phyloP scores from a whole-genome alignment of 1,140 invertebrate species.

The Mycetomoellerius zeteki region DNA sequence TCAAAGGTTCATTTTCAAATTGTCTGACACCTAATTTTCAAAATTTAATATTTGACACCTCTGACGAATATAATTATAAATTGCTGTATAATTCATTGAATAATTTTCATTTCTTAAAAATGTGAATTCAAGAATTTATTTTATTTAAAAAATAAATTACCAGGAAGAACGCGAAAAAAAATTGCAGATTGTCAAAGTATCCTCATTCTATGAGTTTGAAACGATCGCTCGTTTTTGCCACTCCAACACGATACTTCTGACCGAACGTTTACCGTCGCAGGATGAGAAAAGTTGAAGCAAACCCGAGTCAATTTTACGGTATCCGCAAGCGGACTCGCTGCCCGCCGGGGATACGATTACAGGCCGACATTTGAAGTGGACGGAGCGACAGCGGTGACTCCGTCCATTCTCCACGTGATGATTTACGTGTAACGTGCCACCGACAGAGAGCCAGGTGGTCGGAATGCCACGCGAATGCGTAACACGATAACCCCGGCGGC shows the following conservation, averaged over 20 bases:
- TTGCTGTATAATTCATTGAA: background rate
- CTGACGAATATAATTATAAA: no score
- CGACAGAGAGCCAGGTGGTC: constrained; percentile 54
- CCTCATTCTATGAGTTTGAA: background rate
- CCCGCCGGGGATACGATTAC: constrained; percentile 38
- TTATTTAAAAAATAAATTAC: background rate
- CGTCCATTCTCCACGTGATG: constrained; percentile 22
- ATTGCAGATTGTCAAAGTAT: background rate
- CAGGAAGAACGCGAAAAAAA: background rate
- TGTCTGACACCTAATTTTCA: background rate
- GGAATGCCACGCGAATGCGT: constrained; percentile 49
- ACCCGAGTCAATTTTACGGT: constrained; percentile 22
- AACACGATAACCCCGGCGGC: constrained; percentile 58
- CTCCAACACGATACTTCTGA: background rate
- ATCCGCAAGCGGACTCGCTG: constrained; percentile 28
- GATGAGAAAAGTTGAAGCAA: background rate
- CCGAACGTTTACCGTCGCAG: background rate
- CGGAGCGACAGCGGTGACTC: constrained; percentile 20
- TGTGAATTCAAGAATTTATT: background rate
- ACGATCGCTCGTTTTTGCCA: background rate
- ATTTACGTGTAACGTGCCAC: constrained; percentile 62
- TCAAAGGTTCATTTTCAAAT: background rate
- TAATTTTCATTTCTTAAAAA: constrained; percentile 3
- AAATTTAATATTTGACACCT: background rate
- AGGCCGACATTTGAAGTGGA: constrained; percentile 27